Evolutionary conservation across 2,797 vertebrate species (phyloP).

Genomic region (Muscicapa striata): DNA sequence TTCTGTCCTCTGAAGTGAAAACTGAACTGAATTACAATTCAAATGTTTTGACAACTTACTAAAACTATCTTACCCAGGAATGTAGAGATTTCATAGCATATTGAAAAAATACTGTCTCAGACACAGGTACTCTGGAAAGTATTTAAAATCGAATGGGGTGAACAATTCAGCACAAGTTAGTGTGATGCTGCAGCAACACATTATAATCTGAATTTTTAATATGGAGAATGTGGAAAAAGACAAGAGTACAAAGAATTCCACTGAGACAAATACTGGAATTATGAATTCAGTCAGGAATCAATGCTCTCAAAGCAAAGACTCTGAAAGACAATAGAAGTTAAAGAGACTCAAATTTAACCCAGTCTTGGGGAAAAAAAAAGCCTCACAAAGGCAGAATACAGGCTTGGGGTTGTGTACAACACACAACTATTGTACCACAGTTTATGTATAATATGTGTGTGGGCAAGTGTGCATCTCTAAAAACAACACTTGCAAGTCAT

Average conservation of each 20-base stretch:
- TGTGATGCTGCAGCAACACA: neutral
- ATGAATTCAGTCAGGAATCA: neutral
- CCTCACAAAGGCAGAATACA: neutral
- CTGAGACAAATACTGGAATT: neutral
- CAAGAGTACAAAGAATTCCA: neutral
- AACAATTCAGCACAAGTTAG: neutral
- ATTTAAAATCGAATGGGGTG: neutral
- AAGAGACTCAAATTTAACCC: neutral
- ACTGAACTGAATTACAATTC: neutral
- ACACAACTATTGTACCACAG: neutral
- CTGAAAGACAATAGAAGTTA: neutral
- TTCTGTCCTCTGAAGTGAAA: neutral
- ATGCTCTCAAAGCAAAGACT: neutral
- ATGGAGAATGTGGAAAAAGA: neutral
- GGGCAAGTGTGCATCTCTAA: neutral
- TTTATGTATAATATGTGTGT: neutral
- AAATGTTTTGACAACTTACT: neutral
- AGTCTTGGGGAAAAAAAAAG: rapidly evolving
- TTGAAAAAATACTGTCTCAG: neutral
- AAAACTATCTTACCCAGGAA: neutral
- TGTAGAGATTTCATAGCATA: neutral
- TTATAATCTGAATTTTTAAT: neutral
- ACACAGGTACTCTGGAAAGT: neutral
- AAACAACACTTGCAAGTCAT: neutral
- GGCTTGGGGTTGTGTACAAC: neutral